phyloP scores from a whole-genome alignment of 1,140 invertebrate species.

The Mya arenaria region DNA sequence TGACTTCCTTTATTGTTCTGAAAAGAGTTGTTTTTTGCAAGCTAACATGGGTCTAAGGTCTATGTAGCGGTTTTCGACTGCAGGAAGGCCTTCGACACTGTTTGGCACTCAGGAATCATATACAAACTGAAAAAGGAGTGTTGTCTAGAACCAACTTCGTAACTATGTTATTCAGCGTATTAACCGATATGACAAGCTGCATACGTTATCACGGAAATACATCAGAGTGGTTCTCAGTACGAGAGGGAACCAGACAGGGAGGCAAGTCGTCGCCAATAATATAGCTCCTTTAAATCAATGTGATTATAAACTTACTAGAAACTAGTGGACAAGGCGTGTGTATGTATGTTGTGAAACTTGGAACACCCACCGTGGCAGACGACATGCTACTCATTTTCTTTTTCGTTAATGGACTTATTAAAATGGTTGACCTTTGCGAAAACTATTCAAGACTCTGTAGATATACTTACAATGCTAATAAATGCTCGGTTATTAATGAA shows the following conservation, averaged over 20 bases:
- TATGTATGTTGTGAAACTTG: background rate
- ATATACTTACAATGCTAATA: constrained; percentile 13
- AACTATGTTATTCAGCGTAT: background rate
- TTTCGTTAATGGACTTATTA: background rate
- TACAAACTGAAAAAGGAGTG: background rate
- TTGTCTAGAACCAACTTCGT: background rate
- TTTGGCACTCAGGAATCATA: background rate
- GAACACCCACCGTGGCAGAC: constrained; percentile 15
- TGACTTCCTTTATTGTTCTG: constrained; percentile 14
- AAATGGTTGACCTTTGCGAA: constrained; percentile 9
- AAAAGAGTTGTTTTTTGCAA: background rate
- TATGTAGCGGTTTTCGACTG: constrained; percentile 14
- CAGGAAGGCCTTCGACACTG: background rate
- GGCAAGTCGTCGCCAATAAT: constrained; percentile 17
- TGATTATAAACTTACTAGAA: background rate
- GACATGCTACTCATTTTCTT: constrained; percentile 24
- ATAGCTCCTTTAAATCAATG: constrained; percentile 4
- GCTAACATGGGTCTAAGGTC: background rate
- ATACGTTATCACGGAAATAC: background rate
- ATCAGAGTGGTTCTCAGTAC: background rate
- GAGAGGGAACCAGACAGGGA: constrained; percentile 12
- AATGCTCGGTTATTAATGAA: constrained; percentile 13
- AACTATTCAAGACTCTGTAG: constrained; percentile 15
- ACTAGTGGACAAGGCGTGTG: background rate
- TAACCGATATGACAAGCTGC: background rate